Conservation (phyloP, 1,140 invertebrate species). For the Octopus sinensis region DNA sequence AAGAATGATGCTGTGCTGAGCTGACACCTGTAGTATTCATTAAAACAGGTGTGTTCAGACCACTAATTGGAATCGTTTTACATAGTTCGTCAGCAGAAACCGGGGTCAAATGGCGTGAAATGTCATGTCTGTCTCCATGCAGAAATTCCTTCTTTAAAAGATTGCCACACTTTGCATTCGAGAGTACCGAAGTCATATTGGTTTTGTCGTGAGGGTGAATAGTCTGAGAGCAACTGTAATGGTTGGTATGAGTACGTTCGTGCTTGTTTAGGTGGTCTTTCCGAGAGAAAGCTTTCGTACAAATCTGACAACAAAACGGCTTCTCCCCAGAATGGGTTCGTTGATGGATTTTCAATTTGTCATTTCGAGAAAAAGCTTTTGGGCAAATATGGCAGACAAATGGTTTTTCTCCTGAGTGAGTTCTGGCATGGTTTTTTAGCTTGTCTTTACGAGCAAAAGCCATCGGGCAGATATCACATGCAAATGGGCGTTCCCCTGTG, state of each 20-base stretch:
- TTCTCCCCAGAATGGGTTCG: slow-evolving; percentile 32
- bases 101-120: not conserved
- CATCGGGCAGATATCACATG: slow-evolving; percentile 15
- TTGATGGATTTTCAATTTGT: slow-evolving; percentile 40
- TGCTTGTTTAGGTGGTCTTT: slow-evolving; percentile 17
- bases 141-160: not conserved
- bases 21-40: not conserved
- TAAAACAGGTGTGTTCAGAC: not conserved
- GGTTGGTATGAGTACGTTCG: slow-evolving; percentile 45
- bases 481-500: slow-evolving; percentile 19
- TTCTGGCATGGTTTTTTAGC: slow-evolving; percentile 28
- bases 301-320: slow-evolving; percentile 29
- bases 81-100: not conserved
- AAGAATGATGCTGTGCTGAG: not conserved
- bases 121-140: not conserved
- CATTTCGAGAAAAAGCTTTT: slow-evolving; percentile 32
- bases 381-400: slow-evolving; percentile 22
- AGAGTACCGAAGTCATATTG: not conserved
- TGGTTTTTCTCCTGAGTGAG: slow-evolving; percentile 29
- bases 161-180: not conserved
- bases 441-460: slow-evolving; percentile 19
- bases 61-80: too few species aligned
- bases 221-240: slow-evolving; percentile 35
- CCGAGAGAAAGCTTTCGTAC: slow-evolving; percentile 26
- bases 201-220: not conserved